Evolutionary conservation across 2,888 invertebrate genomes (phyloP), one percentile per base, ranked within the genome.

Genomic region (Eledona agricola): DNA sequence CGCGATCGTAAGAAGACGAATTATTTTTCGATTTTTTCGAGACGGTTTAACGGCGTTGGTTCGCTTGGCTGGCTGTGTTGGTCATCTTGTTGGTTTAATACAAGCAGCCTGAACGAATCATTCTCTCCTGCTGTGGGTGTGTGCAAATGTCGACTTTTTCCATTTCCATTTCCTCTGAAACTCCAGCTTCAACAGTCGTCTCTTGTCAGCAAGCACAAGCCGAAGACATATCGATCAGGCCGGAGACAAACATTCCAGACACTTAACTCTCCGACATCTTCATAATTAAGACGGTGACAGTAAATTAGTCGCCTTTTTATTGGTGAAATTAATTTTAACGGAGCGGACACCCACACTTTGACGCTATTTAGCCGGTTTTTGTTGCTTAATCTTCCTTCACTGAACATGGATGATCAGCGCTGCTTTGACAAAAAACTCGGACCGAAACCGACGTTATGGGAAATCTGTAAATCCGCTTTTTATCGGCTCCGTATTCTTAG

Each of bases 41-140:
- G 22, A 12, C 10, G 34, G 26, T 34, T 34, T 32, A 22, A 34
- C 40, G 10, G 16, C 19, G 35, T 11, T 35, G 26, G 17, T 20
- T 34, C 43, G 35, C 43, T 34, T 40, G 47, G 38, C 10, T 40
- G 47, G 31, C 34, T 40, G 32, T 32, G 19, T 53, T 38, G 35
- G 38, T 47, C 47, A 31, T 47, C 53, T 53, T 53, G 46, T 53
- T 53, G 45, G 47, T 53, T 47, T 47, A 47, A 38, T 38, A 38
- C 45, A 53, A 53, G 31, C 53, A 53, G 53, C 40, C 46, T 47
- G 47, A 53, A 53, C 53, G 47, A 53, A 53, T 52, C 29, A 15
- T 23, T 29, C 25, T 22, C 38, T 40, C 40, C 19, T 29, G 25
- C 34, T 43, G 37, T 13, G 35, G 43, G 34, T 45, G 45, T 51